These are phyloP conservation scores for Cyaniris semiargus DNA, from an alignment of 2,888 invertebrate species.

Conservation along the genomic window DNA sequence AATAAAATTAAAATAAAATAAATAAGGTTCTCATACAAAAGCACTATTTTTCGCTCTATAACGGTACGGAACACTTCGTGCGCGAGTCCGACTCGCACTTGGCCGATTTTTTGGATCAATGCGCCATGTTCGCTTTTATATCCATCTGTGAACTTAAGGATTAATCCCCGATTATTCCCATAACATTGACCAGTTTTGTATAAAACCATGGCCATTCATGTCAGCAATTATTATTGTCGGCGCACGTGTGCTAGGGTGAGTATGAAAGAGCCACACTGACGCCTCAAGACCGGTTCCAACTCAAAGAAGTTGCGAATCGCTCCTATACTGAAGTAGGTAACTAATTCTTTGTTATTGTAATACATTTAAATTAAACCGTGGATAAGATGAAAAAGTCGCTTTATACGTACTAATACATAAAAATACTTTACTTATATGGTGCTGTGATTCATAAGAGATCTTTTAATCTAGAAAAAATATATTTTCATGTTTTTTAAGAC, in stretches of 20 bases:
- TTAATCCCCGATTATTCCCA: constrained; percentile 17
- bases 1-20: no score
- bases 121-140: not conserved
- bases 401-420: not conserved
- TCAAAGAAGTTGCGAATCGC: constrained; percentile 31
- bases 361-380: not conserved
- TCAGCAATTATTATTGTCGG: constrained; percentile 43
- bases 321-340: constrained; percentile 8
- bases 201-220: constrained; percentile 38
- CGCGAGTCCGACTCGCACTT: no score
- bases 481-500: no score
- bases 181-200: constrained; percentile 40
- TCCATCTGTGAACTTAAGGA: not conserved
- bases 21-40: no score
- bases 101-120: not conserved
- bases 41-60: no score
- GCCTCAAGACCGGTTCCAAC: constrained; percentile 49
- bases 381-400: not conserved
- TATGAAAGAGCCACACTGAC: constrained; percentile 54
- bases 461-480: no score
- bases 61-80: no score
- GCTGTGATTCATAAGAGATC: no score
- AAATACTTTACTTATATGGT: not conserved
- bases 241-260: constrained; percentile 68
- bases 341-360: not conserved